Evolutionary conservation across 2,113 vertebrate species (phyloP).

Genomic region (Spea bombifrons): DNA sequence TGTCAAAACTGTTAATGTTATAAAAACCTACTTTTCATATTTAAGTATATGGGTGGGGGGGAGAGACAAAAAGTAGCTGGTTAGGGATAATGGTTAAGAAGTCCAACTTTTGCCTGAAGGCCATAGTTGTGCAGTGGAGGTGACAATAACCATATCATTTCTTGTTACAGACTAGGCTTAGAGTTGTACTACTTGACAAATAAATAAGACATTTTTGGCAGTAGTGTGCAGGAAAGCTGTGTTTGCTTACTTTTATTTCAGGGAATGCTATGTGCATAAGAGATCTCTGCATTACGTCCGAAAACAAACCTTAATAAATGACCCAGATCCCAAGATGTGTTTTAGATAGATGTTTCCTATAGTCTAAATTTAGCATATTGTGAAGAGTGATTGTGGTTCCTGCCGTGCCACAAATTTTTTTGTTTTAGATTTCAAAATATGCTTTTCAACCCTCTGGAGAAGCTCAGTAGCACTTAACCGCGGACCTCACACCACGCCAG

Average conservation of each 20-base stretch:
- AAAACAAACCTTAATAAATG: not conserved
- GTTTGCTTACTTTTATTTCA: constrained; percentile 13
- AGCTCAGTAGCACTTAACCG: not conserved
- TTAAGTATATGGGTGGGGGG: too few species aligned
- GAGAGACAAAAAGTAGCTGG: too few species aligned
- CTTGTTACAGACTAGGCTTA: not conserved
- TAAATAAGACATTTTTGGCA: not conserved
- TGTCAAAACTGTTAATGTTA: too few species aligned
- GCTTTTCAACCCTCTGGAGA: not conserved
- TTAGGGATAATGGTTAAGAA: too few species aligned
- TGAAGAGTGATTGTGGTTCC: not conserved
- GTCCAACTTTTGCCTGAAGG: too few species aligned
- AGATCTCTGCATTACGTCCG: constrained; percentile 2
- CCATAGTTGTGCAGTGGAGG: too few species aligned
- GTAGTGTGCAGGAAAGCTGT: not conserved
- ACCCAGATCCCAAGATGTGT: not conserved
- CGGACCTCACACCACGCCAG: not conserved
- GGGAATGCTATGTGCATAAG: not conserved
- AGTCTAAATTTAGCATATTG: not conserved
- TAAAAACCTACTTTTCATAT: too few species aligned
- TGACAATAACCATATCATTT: not conserved
- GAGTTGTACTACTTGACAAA: not conserved
- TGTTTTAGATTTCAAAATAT: not conserved
- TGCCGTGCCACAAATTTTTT: not conserved
- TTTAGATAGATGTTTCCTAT: not conserved